Evolutionary conservation across 2,797 vertebrate species (phyloP).

Genomic region (Thamnophis elegans): DNA sequence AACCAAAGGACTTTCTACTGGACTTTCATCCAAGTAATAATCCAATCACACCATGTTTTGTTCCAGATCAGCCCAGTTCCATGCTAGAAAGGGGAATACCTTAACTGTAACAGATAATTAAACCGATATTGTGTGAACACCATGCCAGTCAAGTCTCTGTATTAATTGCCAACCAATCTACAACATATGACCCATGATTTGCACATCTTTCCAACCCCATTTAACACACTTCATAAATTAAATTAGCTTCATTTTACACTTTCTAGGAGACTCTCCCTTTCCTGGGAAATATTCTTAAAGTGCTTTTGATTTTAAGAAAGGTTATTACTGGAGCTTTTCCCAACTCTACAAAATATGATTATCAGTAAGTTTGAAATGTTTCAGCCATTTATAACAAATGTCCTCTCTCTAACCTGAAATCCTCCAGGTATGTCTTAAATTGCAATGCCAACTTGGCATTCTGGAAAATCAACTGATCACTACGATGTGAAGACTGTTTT

Average conservation of each 20-base stretch:
- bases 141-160: background rate
- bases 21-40: background rate
- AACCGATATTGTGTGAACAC: background rate
- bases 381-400: background rate
- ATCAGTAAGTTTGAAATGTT: background rate
- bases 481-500: background rate
- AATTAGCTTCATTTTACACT: background rate
- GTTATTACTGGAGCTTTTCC: background rate
- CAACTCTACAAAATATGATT: background rate
- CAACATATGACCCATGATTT: background rate
- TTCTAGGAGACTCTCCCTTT: too few relatives aligned
- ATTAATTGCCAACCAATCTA: background rate
- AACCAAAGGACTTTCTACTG: background rate
- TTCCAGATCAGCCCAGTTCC: background rate
- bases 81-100: background rate
- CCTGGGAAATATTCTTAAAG: background rate
- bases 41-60: background rate
- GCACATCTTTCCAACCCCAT: background rate
- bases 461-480: background rate
- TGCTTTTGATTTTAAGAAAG: background rate
- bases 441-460: background rate
- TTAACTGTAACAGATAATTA: background rate
- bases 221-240: background rate
- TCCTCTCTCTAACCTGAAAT: background rate
- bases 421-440: background rate